Evolutionary conservation across 2,888 invertebrate species (phyloP).

Genomic region (Petrolisthes manimaculis): DNA sequence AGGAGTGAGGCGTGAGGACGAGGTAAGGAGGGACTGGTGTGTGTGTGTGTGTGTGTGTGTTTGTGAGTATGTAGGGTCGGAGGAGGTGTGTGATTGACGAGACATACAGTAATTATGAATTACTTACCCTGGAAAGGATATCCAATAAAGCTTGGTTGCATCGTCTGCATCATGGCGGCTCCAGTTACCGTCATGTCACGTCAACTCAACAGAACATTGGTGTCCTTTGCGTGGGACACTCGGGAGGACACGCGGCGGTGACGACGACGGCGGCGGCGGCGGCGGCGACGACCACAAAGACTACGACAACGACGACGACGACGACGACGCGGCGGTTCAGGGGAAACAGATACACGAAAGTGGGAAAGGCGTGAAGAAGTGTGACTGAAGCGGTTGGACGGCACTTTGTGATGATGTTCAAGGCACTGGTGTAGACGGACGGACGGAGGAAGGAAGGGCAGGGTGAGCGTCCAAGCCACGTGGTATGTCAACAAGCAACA

Average conservation of each 20-base stretch:
- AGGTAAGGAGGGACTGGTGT: too few relatives aligned
- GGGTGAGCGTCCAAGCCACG: conserved; percentile 24
- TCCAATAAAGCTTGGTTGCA: conserved; percentile 87
- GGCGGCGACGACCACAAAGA: not conserved
- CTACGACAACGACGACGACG: not conserved
- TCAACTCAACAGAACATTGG: not conserved
- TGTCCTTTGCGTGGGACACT: not conserved
- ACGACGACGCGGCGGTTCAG: not conserved
- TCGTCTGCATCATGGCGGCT: conserved; percentile 67
- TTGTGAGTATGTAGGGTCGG: too few relatives aligned
- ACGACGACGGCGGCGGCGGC: not conserved
- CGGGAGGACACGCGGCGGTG: not conserved
- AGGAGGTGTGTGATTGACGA: too few relatives aligned
- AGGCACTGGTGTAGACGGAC: not conserved
- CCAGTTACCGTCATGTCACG: conserved; percentile 54
- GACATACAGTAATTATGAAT: not conserved
- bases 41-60: too few relatives aligned
- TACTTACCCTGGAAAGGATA: conserved; percentile 90
- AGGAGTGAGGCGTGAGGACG: too few relatives aligned
- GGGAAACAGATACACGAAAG: not conserved
- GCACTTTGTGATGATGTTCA: not conserved
- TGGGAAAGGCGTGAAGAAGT: not conserved
- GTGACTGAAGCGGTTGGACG: not conserved
- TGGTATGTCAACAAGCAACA: conserved; percentile 52
- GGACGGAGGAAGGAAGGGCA: not conserved